These are phyloP conservation scores for Brachionus manjavacas DNA, from an alignment of 1,140 invertebrate species.

Conservation along the genomic window DNA sequence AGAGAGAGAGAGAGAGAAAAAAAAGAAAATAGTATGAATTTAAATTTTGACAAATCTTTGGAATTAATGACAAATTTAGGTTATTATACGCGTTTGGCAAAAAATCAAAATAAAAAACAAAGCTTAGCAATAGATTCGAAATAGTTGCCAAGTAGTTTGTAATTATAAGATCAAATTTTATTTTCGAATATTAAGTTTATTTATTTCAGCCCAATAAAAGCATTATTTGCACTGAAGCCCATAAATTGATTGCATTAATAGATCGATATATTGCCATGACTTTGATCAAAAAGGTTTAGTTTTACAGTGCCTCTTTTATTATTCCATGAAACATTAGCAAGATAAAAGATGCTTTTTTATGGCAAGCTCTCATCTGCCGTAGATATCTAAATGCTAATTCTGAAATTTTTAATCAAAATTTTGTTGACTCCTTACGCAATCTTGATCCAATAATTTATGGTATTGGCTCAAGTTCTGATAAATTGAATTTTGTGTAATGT, in stretches of 20 bases:
- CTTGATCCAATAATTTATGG: background rate
- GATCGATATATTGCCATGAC: background rate
- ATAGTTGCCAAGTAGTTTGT: background rate
- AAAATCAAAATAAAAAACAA: background rate
- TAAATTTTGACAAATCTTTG: background rate
- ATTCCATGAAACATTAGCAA: background rate
- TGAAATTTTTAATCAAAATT: background rate
- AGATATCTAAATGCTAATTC: background rate
- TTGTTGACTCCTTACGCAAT: background rate
- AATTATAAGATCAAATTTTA: background rate
- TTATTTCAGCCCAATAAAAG: background rate
- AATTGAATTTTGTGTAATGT: background rate
- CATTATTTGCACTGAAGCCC: background rate
- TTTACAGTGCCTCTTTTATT: background rate
- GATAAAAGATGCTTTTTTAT: background rate
- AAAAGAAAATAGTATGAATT: background rate
- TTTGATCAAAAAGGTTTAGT: background rate
- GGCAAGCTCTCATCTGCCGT: background rate
- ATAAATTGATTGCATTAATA: background rate
- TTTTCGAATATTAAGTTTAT: background rate
- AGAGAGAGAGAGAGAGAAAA: background rate
- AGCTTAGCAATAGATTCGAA: background rate
- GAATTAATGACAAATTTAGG: constrained; percentile 18
- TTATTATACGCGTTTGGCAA: constrained; percentile 7
- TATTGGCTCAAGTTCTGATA: background rate